phyloP scores from a whole-genome alignment of 2,888 invertebrate species.

The Stenolophus ochropezus region DNA sequence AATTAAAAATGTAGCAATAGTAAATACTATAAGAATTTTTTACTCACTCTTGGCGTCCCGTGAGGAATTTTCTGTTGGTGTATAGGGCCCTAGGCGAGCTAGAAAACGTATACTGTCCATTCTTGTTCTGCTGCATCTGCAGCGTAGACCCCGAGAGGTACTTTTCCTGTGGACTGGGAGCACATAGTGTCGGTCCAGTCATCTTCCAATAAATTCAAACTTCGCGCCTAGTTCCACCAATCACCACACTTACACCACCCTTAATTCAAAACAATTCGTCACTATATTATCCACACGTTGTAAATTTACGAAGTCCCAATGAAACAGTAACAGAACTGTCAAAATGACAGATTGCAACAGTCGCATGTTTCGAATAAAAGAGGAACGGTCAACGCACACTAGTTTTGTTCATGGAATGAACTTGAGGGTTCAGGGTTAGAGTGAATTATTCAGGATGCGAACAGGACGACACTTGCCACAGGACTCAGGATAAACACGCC shows the following conservation, averaged over 20 bases:
- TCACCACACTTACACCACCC: conserved; percentile 7
- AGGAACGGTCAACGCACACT: conserved; percentile 21
- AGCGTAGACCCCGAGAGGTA: conserved; percentile 27
- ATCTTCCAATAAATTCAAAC: conserved; percentile 19
- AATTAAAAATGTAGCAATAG: too few relatives aligned
- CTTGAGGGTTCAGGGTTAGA: conserved; percentile 20
- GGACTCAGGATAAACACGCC: conserved; percentile 40
- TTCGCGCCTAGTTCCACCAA: conserved; percentile 5
- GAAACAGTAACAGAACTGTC: conserved; percentile 9
- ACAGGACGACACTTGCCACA: conserved; percentile 13
- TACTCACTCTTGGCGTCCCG: conserved; percentile 16
- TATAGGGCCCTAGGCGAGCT: conserved; percentile 79
- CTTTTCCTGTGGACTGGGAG: conserved; percentile 41
- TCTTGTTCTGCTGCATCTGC: conserved; percentile 61
- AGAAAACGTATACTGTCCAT: conserved; percentile 76
- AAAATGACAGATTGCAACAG: conserved; percentile 5
- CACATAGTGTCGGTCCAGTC: conserved; percentile 44
- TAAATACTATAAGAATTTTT: not conserved
- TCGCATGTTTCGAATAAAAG: conserved; percentile 50
- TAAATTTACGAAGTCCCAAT: conserved; percentile 25
- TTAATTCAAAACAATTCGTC: not conserved
- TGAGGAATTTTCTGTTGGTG: conserved; percentile 75
- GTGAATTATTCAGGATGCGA: conserved; percentile 35
- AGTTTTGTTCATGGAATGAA: conserved; percentile 21
- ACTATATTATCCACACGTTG: conserved; percentile 4